These are phyloP conservation scores for Diaprepes abbreviatus DNA, from an alignment of 2,888 invertebrate genomes.

Conservation along the genomic window DNA sequence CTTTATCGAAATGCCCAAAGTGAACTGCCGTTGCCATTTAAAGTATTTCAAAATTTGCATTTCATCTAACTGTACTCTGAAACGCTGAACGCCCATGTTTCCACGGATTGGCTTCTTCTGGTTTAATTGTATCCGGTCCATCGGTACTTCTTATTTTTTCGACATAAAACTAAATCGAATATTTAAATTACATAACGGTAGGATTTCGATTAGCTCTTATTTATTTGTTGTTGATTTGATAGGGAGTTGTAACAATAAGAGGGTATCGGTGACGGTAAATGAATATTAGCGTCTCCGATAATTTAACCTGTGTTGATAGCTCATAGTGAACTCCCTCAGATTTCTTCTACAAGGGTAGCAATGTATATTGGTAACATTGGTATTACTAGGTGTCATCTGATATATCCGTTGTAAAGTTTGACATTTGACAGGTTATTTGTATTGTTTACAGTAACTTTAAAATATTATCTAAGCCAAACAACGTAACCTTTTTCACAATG, in stretches of 20 bases:
- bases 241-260: not conserved
- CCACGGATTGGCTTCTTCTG: constrained; percentile 29
- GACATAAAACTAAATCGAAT: constrained; percentile 10
- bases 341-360: too few relatives aligned
- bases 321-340: too few relatives aligned
- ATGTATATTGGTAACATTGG: too few relatives aligned
- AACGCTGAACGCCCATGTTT: constrained; percentile 29
- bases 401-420: too few relatives aligned
- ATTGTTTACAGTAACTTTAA: too few relatives aligned
- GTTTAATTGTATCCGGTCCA: constrained; percentile 30
- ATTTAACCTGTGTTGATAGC: too few relatives aligned
- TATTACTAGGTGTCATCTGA: too few relatives aligned
- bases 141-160: constrained; percentile 20
- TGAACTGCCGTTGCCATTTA: constrained; percentile 39
- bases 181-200: constrained; percentile 40
- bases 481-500: too few relatives aligned
- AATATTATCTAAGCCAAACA: too few relatives aligned
- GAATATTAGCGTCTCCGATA: too few relatives aligned
- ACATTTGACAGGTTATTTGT: too few relatives aligned
- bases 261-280: too few relatives aligned
- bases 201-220: not conserved
- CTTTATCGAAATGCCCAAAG: constrained; percentile 20
- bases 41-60: constrained; percentile 41
- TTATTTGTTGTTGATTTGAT: constrained; percentile 3
- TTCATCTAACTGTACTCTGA: constrained; percentile 45